phyloP scores from a whole-genome alignment of 1,140 invertebrate genomes.

The Anagrus nilaparvatae region DNA sequence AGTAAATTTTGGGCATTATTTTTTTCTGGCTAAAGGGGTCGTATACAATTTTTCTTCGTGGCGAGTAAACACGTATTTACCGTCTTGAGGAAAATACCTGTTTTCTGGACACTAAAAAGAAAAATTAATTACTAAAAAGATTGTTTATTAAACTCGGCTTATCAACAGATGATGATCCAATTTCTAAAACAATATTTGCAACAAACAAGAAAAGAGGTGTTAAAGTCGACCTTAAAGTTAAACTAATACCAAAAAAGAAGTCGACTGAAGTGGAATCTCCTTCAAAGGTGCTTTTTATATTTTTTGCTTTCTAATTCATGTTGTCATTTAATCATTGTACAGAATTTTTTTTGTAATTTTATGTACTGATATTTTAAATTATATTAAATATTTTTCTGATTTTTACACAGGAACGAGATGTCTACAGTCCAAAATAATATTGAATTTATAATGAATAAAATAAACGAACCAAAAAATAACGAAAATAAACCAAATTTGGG shows the following conservation, averaged over 20 bases:
- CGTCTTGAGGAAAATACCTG: no score
- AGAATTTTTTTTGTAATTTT: neutral
- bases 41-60: no score
- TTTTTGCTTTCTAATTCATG: no score
- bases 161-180: slow-evolving; percentile 36
- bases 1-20: no score
- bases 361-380: neutral
- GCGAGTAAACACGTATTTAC: no score
- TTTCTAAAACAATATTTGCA: slow-evolving; percentile 50
- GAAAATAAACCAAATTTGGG: no score
- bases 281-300: slow-evolving; percentile 35
- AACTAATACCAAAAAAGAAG: slow-evolving; percentile 56
- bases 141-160: no score
- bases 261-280: slow-evolving; percentile 26
- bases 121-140: no score
- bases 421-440: slow-evolving; percentile 43
- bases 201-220: slow-evolving; percentile 64
- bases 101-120: no score
- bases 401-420: slow-evolving; percentile 43
- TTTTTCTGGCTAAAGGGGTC: no score
- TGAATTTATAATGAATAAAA: slow-evolving; percentile 40
- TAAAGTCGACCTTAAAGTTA: slow-evolving; percentile 70
- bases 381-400: slow-evolving; percentile 3
- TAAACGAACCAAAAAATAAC: slow-evolving; percentile 37
- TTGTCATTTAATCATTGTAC: neutral